Evolutionary conservation across 2,113 vertebrate genomes (phyloP).

Genomic region (Anser cygnoides): DNA sequence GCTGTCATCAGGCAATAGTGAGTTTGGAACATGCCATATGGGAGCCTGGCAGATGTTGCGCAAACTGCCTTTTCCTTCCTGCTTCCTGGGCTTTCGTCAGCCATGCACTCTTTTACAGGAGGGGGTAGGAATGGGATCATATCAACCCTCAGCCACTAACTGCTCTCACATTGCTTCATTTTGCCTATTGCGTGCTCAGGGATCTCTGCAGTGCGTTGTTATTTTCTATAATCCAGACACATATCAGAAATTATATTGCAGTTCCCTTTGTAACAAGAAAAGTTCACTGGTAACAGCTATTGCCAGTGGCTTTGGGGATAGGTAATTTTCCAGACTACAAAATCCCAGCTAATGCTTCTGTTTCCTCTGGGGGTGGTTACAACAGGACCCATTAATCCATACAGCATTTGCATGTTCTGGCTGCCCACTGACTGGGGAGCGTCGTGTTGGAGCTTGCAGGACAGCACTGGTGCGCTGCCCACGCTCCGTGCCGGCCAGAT

Average conservation of each 20-base stretch:
- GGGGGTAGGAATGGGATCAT: fast-evolving
- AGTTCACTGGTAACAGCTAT: background rate
- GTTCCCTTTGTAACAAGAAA: background rate
- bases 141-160: background rate
- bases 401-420: background rate
- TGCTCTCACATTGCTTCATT: background rate
- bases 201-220: background rate
- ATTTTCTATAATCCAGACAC: background rate
- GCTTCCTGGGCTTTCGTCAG: slow-evolving; percentile 11
- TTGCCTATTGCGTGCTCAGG: fast-evolving
- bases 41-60: slow-evolving; percentile 56
- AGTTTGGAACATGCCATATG: slow-evolving; percentile 54
- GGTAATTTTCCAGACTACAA: background rate
- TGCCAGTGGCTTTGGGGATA: background rate
- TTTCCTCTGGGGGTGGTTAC: background rate
- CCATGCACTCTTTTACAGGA: background rate
- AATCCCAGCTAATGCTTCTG: background rate
- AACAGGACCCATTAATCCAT: background rate
- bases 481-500: background rate
- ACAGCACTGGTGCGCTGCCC: background rate
- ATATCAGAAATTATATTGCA: background rate
- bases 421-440: background rate
- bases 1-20: slow-evolving; percentile 66
- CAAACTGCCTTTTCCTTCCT: slow-evolving; percentile 57
- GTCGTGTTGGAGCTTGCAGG: background rate